A percentile compares a stretch with the other conserved stretches of the same genome.
Conservation (phyloP, 2,888 invertebrate genomes). For the Trissolcus brochymenae region DNA sequence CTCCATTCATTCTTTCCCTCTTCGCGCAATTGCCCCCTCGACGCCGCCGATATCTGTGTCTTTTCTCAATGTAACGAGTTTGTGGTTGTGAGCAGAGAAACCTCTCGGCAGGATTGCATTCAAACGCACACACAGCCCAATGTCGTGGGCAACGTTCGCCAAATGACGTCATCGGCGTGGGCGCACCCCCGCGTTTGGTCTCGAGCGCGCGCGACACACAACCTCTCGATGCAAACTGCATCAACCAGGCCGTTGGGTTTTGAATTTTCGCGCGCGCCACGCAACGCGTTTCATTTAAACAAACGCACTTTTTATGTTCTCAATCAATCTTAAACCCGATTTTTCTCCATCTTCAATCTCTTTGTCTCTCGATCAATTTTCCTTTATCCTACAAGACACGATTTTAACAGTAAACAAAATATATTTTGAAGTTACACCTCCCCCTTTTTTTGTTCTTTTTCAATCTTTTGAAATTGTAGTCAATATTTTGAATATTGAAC, state of each 20-base stretch:
- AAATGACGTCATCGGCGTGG: slow-evolving; percentile 74
- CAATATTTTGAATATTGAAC: no score
- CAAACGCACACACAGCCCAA: slow-evolving; percentile 25
- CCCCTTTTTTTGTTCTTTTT: no score
- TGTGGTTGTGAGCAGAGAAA: slow-evolving; percentile 8
- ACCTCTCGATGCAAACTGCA: slow-evolving; percentile 8
- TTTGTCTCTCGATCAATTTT: no score
- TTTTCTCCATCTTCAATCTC: no score
- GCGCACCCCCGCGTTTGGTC: slow-evolving; percentile 70
- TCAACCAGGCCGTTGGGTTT: slow-evolving; percentile 23
- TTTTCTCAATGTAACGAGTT: slow-evolving; percentile 22
- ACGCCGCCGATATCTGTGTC: slow-evolving; percentile 22
- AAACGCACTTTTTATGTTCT: no score
- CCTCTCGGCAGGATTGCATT: slow-evolving; percentile 3
- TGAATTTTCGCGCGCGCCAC: slow-evolving; percentile 21
- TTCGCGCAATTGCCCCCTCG: slow-evolving; percentile 26
- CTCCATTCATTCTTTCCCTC: slow-evolving; percentile 72
- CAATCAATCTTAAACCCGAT: no score
- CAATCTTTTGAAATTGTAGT: no score
- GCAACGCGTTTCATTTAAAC: no score
- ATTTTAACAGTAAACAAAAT: no score
- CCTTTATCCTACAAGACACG: no score
- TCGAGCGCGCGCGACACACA: slow-evolving; percentile 30
- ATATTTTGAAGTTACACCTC: no score
- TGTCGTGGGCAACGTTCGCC: slow-evolving; percentile 72